Conservation (phyloP, 2,797 vertebrate genomes). For the Leptodactylus fallax region DNA sequence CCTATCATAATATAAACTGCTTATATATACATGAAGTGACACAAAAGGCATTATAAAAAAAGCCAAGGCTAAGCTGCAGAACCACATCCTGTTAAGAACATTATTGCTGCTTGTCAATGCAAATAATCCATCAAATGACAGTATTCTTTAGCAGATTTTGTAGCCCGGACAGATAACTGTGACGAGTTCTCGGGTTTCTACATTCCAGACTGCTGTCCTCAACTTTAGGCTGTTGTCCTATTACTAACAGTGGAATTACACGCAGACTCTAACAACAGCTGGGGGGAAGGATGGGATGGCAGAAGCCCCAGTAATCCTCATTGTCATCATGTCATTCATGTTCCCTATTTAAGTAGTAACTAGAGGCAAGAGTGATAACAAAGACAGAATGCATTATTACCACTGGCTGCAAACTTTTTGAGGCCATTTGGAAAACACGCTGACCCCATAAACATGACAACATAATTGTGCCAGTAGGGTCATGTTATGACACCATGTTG, state of each 20-base stretch:
- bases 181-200: conserved; percentile 50
- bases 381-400: conserved; percentile 52
- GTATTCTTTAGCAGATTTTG: conserved; percentile 56
- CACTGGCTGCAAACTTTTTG: conserved; percentile 46
- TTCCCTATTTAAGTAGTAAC: conserved; percentile 64
- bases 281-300: conserved; percentile 57
- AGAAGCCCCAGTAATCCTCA: conserved; percentile 59
- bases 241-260: conserved; percentile 57
- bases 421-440: conserved; percentile 45
- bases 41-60: background rate
- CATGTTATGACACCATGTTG: conserved; percentile 29
- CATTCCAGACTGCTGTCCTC: conserved; percentile 63
- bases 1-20: background rate
- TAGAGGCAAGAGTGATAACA: conserved; percentile 58
- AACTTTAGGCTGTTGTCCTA: conserved; percentile 58
- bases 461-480: conserved; percentile 43
- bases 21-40: background rate
- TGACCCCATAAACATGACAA: conserved; percentile 49
- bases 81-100: conserved; percentile 1
- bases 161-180: conserved; percentile 48
- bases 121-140: conserved; percentile 47
- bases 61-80: background rate
- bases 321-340: conserved; percentile 64
- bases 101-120: conserved; percentile 29
- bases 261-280: conserved; percentile 57